Percentiles rank a stretch among this genome's conserved stretches.
Conservation (phyloP, 2,888 invertebrate species). For the Caenorhabditis japonica region DNA sequence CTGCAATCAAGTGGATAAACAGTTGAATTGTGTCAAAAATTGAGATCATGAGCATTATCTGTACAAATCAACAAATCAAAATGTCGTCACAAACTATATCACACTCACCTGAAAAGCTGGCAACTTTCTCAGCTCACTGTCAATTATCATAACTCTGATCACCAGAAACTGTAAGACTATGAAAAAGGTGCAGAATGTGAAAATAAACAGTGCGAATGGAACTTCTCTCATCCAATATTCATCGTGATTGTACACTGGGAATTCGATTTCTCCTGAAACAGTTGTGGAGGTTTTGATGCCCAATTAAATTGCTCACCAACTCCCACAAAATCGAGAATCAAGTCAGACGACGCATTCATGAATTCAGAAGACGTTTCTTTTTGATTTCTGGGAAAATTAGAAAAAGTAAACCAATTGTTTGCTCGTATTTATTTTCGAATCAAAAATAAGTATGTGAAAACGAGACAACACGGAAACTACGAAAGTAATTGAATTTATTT, state of each 20-base stretch:
- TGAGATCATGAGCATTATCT: slow-evolving; percentile 59
- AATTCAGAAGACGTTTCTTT: background rate
- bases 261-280: slow-evolving; percentile 42
- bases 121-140: slow-evolving; percentile 41
- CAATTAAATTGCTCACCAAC: slow-evolving; percentile 6
- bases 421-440: background rate
- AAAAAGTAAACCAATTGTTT: slow-evolving; percentile 1
- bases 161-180: slow-evolving; percentile 51
- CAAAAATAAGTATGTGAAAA: too few relatives aligned
- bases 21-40: slow-evolving; percentile 57
- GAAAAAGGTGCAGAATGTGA: slow-evolving; percentile 45
- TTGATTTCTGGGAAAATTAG: slow-evolving; percentile 11
- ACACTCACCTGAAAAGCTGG: slow-evolving; percentile 38
- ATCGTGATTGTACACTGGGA: slow-evolving; percentile 27
- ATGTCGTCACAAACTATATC: background rate
- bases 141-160: slow-evolving; percentile 42
- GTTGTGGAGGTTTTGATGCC: background rate
- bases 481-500: too few relatives aligned
- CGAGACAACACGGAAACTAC: too few relatives aligned
- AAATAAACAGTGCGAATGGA: slow-evolving; percentile 56
- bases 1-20: slow-evolving; percentile 53
- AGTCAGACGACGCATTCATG: slow-evolving; percentile 34
- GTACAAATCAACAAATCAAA: slow-evolving; percentile 9
- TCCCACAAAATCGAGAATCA: slow-evolving; percentile 20
- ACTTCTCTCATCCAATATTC: slow-evolving; percentile 51